Conservation (phyloP, 2,888 invertebrate genomes). For the Rosalia funebris region DNA sequence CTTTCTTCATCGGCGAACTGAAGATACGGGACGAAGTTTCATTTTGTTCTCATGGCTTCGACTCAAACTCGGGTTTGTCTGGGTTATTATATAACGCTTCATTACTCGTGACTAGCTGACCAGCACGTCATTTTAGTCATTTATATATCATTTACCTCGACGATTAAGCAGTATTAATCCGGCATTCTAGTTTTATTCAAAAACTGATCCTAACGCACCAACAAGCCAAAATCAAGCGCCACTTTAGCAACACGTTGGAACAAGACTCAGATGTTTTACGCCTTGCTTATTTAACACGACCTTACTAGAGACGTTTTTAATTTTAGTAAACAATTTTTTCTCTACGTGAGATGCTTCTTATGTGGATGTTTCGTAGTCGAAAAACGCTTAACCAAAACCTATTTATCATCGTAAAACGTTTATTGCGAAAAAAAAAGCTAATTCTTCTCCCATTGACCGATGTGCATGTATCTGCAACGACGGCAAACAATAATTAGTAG, state of each 20-base stretch:
- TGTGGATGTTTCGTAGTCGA: no score
- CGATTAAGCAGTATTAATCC: constrained; percentile 26
- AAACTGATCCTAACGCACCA: no score
- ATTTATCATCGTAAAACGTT: constrained; percentile 11
- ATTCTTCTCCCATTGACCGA: constrained; percentile 29
- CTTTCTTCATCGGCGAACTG: constrained; percentile 52
- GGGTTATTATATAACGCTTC: constrained; percentile 30
- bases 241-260: no score
- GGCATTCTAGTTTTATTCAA: constrained; percentile 5
- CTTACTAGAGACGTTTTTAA: no score
- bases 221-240: no score
- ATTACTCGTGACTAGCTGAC: constrained; percentile 30
- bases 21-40: constrained; percentile 25
- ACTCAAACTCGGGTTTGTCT: constrained; percentile 13
- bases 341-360: no score
- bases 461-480: constrained; percentile 28
- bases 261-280: no score
- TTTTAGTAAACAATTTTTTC: no score
- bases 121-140: constrained; percentile 31
- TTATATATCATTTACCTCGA: constrained; percentile 31
- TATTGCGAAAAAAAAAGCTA: constrained; percentile 29
- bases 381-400: no score
- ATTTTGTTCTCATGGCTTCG: constrained; percentile 29
- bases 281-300: no score
- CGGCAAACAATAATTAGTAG: constrained; percentile 34